Percentiles rank a stretch among this genome's conserved stretches.
phyloP scores from a whole-genome alignment of 2,113 vertebrate species.

The Mobula birostris region DNA sequence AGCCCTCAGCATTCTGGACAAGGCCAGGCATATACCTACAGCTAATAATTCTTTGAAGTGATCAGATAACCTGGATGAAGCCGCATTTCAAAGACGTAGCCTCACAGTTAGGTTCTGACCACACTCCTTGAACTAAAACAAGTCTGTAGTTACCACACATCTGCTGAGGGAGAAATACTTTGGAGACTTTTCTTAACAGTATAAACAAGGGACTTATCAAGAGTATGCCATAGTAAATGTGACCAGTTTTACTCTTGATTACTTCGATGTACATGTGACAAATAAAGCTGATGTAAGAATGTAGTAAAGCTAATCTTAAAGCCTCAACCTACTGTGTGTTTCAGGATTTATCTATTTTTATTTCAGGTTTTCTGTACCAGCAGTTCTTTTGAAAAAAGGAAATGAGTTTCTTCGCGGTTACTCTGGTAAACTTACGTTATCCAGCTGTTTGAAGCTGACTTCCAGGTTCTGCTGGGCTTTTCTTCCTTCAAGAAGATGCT shows the following conservation, averaged over 20 bases:
- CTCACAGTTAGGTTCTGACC: not conserved
- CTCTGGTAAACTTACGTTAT: slow-evolving; percentile 62
- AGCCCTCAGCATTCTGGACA: too few relatives aligned
- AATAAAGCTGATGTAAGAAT: too few relatives aligned
- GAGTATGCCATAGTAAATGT: too few relatives aligned
- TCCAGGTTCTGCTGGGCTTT: slow-evolving; percentile 80
- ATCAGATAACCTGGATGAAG: not conserved
- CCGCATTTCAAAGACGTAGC: not conserved
- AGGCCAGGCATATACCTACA: too few relatives aligned
- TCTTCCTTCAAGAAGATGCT: slow-evolving; percentile 77
- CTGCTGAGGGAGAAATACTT: not conserved
- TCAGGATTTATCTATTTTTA: too few relatives aligned
- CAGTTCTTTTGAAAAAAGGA: too few relatives aligned
- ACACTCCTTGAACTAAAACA: too few relatives aligned
- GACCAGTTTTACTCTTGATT: not conserved
- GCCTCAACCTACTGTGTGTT: too few relatives aligned
- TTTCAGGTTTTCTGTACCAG: too few relatives aligned
- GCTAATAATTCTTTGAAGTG: too few relatives aligned
- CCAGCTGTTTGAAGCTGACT: slow-evolving; percentile 74
- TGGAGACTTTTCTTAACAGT: not conserved
- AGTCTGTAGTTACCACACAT: not conserved
- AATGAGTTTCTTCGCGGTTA: not conserved
- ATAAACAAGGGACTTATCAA: not conserved
- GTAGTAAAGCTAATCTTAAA: too few relatives aligned
- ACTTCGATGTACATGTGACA: too few relatives aligned